Base-by-base conservation (phyloP, 2,797 vertebrate species). In the Yasuhikotakia modesta region DNA sequence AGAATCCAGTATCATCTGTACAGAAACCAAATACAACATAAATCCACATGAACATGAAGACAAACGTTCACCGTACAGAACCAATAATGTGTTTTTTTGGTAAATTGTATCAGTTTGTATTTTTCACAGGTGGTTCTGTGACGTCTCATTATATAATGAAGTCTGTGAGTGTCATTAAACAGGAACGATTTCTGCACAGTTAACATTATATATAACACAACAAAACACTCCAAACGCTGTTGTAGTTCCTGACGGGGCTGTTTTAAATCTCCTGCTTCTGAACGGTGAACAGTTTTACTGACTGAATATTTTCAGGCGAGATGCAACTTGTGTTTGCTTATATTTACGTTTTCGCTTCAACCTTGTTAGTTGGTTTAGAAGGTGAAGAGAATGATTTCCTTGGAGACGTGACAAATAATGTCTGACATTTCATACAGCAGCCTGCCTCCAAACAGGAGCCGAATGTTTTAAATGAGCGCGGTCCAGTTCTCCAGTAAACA, bases 401-500 rank as follows among this genome's bases (percentile, higher is more conserved):
- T 21, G 3, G 76, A 71, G 76, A 78, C 45, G 11, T 53, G 46
- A 78, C 68, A 78, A 78, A 78, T 78, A 65, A 35, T 58, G 24
- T 60, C 22, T 78, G 76, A 64, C 76, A 71, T 78, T 71, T 78
- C 60, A 78, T 55, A 64, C 61, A 39, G 30, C 60, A 46, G 46
- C 32, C 58, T 71, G 46, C 71, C 21, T 13, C 1, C 17, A 55
- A 55, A 71, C 32, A 55, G 22, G 2, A 71, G 76, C 58, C 35
- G 65, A 65, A 46, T 64, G 32, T 70, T 71, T 78, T 70, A 78
- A 78, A 78, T 63, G 52, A 69, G 76, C 53, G 53, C 24, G 66
- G 64, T 76, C 39, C 74, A 76, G 65, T 78, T 65, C 58, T 53
- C 58, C 39, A 71, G 58, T 78, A 78, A 78, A 78, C 68, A 78